phyloP scores from a whole-genome alignment of 2,888 invertebrate genomes.

The Rhimphoctona megacephalus region DNA sequence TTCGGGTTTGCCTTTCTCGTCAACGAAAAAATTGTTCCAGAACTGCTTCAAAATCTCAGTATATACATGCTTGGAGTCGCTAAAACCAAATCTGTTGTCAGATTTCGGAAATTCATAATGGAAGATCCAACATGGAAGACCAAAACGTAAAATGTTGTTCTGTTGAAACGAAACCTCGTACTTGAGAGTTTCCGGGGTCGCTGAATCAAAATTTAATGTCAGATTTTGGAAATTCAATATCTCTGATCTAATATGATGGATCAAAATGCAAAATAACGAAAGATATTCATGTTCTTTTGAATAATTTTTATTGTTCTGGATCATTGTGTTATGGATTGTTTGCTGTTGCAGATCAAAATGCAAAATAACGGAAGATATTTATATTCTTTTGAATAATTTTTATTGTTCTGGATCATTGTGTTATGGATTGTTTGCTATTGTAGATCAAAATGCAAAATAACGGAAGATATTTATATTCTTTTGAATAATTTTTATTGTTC shows the following conservation, averaged over 20 bases:
- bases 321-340: neutral
- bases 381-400: neutral
- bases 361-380: neutral
- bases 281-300: neutral
- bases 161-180: too few species aligned
- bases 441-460: neutral
- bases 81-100: neutral
- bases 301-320: too few species aligned
- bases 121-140: too few species aligned
- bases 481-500: neutral
- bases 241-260: too few species aligned
- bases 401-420: too few species aligned
- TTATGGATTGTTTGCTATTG: neutral
- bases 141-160: too few species aligned
- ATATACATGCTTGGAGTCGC: too few species aligned
- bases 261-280: neutral
- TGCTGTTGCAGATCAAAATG: neutral
- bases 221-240: neutral
- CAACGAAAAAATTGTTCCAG: too few species aligned
- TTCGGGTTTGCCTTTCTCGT: too few species aligned
- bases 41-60: too few species aligned
- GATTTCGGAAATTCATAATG: neutral
- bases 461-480: neutral
- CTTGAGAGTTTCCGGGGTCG: too few species aligned
- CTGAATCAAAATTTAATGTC: neutral